Base-by-base conservation (phyloP, 2,113 vertebrate genomes). In the Heliornis fulica region DNA sequence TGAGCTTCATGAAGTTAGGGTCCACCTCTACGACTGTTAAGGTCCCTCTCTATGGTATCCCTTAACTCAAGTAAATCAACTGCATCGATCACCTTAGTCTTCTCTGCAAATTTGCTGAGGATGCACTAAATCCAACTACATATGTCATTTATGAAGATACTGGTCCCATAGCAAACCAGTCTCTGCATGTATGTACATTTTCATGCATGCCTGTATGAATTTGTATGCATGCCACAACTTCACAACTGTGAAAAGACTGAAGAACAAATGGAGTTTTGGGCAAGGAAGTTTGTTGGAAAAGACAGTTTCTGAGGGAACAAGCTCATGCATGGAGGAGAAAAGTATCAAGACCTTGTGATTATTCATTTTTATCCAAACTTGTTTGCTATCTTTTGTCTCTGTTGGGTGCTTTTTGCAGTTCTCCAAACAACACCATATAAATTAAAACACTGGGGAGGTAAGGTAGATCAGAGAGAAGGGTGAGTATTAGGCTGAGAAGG, bases 1-100 rank as follows among this genome's bases (percentile, higher is more conserved):
- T 80, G 45, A 41, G 68, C 8, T 45, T 45, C 26, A 26, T 45
- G 43, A 75, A 29, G 19, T 29, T 83, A 31, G 14, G 7, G 6
- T 25, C 38, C 20, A 80, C 5, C 0, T 0, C 7, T 36, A 41
- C 48, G 13, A 17, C 14, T n/a, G 21, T 36, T 12, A 48, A 74
- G 15, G 21, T 66, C 28, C 16, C 5, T 72, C 28, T 59, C 21
- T 15, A 40, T 26, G 11, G 7, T 12, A 22, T 26, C 15, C 7
- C 10, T 66, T 66, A 31, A 61, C 15, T 48, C 25, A 41, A 28
- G 20, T 0, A 2, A 65, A 66, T 22, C n/a, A 86, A 15, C 25
- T 23, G 25, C 15, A 81, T 4, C 26, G 23, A 4, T 54, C 14
- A 53, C 3, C 5, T 43, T 75, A 13, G 41, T 50, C 9, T 50